Base-by-base conservation (phyloP, 2,888 invertebrate species). In the Coremacera marginata region DNA sequence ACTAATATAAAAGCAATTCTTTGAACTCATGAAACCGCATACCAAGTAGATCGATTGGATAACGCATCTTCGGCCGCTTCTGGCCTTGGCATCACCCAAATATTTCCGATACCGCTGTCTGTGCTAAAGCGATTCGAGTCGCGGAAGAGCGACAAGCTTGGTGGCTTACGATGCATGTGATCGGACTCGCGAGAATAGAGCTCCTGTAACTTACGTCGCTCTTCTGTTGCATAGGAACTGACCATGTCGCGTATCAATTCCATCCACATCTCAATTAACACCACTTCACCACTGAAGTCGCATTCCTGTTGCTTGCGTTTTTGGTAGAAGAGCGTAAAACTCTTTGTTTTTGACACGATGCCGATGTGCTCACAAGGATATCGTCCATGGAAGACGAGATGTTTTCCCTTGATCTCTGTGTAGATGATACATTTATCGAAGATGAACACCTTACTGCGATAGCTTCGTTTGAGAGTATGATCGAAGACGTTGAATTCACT, bases 401-500 rank as follows among this genome's bases (percentile, higher is more conserved):
- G 82, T 76, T 88, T 88, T 55, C 89, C 88, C 78, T 87, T 88
- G 31, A 88, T 87, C 83, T 89, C 89, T 19, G 89, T 88, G 68
- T 88, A 89, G 25, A 89, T 87, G 22, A 89, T 84, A 77, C 88
- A 88, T 80, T 89, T 89, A 77, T 89, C 89, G 75, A 89, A 89
- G 49, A 89, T 87, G 76, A 89, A 89, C 0, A 88, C 87, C 75
- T 89, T 89, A 55, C 86, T 86, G 16, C 86, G 85, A 80, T 89
- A 89, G 70, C 80, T 84, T 3, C 89, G 86, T 70, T 87, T 87
- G 0, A 84, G 79, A 22, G 83, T 87, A 63, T 86, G 84, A 81
- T 89, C 89, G 77, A 81, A 79, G 3, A 88, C 85, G 62, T 85
- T 83, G 57, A 89, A 89, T 76, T 89, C 88, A 79, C 84, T 86